Evolutionary conservation across 2,113 vertebrate genomes (phyloP), one percentile per base, ranked within the genome.

Genomic region (Pyrgilauda ruficollis): DNA sequence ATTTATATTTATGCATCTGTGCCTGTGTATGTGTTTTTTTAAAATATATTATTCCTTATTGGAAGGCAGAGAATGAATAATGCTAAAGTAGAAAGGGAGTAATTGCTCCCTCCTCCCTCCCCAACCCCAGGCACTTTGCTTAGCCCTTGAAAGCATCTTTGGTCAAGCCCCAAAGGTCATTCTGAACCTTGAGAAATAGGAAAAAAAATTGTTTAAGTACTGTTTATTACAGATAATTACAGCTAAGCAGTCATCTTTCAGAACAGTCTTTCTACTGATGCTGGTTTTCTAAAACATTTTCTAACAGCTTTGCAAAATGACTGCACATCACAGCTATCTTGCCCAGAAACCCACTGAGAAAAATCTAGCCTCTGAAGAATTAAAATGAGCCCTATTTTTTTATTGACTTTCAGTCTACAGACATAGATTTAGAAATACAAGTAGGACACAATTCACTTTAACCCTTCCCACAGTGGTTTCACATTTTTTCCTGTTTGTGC

Each of bases 401-500:
- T 10, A 47, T 1, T 55, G 30, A 46, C 11, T 76, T 93, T 67
- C 16, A 47, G 3, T 63, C 33, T 47, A 61, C 16, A 85, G 63
- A 56, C 3, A 14, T 15, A 47, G 43, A 64, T 79, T 35, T 37
- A 44, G 7, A 78, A 75, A 44, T 56, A 20, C 2, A 74, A 76
- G 44, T 16, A 75, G 22, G 15, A 61, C 62, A 46, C 8, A 63
- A 53, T 61, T 28, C 21, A 23, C 20, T 61, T 84, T 78, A 78
- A 55, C 3, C 1, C 2, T 39, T 10, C 4, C 4, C 2, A 3
- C 1, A 27, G 13, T 6, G 84, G 4, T 9, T 72, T 56, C 61
- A 77, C 6, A 23, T 41, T 61, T 90, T 68, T 67, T 84, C n/a
- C 7, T 64, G 8, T 47, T 79, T 49, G 13, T n/a, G 67, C 76